Base-by-base conservation (phyloP, 2,113 vertebrate genomes). In the Tenrec ecaudatus region DNA sequence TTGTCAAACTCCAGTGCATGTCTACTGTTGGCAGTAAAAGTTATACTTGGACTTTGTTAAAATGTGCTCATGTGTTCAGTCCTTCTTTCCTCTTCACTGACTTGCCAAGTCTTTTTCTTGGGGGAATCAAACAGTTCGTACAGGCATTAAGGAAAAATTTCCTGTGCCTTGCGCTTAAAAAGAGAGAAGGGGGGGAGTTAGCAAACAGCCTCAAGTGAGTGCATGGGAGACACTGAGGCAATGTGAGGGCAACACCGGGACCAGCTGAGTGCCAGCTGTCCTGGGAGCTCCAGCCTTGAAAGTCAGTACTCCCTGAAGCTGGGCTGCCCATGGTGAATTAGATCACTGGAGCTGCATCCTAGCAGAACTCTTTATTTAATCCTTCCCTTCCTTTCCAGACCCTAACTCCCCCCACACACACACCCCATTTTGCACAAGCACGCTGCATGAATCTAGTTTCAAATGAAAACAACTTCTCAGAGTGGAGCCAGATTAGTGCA, bases 1-100 rank as follows among this genome's bases (percentile, higher is more conserved):
- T 83, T 75, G 94, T 58, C 95, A 96, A 94, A 97, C 98, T 98
- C 97, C 96, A 97, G 19, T 66, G 94, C 96, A 89, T 91, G 96
- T 98, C 97, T 98, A 97, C 97, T 97, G 93, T 96, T 98, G 97
- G 98, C 97, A 98, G 94, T 98, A 97, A 97, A 98, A 98, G 93
- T 97, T 97, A 96, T 53, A 91, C 96, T 98, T 97, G 95, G 96
- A 96, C 96, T 95, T 97, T 98, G 97, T 98, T 97, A 97, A 98
- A 98, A 95, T 97, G 96, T 91, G 82, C 96, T 97, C 96, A 93
- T 96, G 92, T 97, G 96, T 97, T 98, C 96, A 92, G 78, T 76
- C 94, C 95, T 95, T 87, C 96, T 97, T 97, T 95, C 76, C 93
- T 95, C 92, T n/a, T 95, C 97, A 97, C 83, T 92, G 84, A 92